A percentile compares a stretch with the other conserved stretches of the same genome.
Conservation (phyloP, 2,797 vertebrate genomes). For the Pantherophis alleghaniensis region DNA sequence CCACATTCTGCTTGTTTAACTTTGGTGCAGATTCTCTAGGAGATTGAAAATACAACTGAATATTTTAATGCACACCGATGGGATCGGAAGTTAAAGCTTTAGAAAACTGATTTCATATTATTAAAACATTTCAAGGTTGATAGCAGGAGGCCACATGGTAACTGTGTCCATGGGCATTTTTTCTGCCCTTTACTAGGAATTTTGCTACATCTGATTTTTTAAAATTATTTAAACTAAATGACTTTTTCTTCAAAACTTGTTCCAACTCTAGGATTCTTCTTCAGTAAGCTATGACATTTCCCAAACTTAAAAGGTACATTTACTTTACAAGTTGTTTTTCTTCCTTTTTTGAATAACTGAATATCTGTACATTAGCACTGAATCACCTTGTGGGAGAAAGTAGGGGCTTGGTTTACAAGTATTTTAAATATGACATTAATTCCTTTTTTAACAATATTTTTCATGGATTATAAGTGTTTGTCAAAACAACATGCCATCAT, state of each 20-base stretch:
- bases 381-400: background rate
- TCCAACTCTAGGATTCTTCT: background rate
- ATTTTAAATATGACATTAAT: background rate
- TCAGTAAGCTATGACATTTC: background rate
- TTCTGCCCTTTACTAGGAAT: background rate
- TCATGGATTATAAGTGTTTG: conserved; percentile 56
- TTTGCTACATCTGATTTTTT: background rate
- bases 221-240: background rate
- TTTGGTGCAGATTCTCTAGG: background rate
- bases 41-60: background rate
- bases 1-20: background rate
- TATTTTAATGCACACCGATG: background rate
- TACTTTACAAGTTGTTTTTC: background rate
- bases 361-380: background rate
- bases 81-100: background rate
- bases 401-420: background rate
- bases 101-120: background rate
- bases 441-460: background rate
- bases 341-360: background rate
- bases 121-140: background rate
- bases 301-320: background rate
- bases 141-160: background rate
- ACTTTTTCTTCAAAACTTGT: background rate
- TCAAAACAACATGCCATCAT: conserved; percentile 40
- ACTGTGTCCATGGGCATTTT: background rate